Conservation (phyloP, 2,797 vertebrate genomes). For the Trachops cirrhosus region DNA sequence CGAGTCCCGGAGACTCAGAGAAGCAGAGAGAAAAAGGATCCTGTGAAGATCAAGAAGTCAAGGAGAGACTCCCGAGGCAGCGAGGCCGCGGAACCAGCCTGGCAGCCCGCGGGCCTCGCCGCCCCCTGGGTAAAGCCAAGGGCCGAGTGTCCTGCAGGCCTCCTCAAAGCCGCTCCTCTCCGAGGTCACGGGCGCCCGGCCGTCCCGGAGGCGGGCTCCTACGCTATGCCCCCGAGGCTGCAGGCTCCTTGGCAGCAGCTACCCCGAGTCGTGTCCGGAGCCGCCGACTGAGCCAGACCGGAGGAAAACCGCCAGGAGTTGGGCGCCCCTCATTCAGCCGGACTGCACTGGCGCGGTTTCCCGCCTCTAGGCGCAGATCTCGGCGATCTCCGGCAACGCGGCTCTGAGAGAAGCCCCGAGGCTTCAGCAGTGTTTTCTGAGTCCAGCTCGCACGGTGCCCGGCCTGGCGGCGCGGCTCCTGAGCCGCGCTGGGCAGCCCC, state of each 20-base stretch:
- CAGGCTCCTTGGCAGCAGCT: slow-evolving; percentile 35
- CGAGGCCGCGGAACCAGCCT: slow-evolving; percentile 39
- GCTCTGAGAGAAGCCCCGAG: slow-evolving; percentile 28
- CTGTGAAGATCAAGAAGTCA: not conserved
- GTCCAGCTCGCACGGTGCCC: slow-evolving; percentile 6
- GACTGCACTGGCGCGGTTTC: slow-evolving; percentile 30
- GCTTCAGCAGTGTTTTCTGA: slow-evolving; percentile 49
- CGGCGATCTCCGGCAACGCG: not conserved
- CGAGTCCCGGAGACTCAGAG: not conserved
- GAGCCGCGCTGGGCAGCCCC: slow-evolving; percentile 64
- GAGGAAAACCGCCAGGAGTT: slow-evolving; percentile 40
- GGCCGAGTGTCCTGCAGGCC: slow-evolving; percentile 37
- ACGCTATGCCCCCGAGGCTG: slow-evolving; percentile 57
- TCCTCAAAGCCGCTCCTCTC: not conserved
- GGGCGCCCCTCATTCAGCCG: slow-evolving; percentile 1
- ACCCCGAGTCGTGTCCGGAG: not conserved
- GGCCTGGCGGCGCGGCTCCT: slow-evolving; percentile 50
- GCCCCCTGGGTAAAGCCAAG: not conserved
- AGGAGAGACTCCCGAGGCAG: slow-evolving; percentile 11
- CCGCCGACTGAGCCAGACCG: slow-evolving; percentile 46
- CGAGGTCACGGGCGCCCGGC: not conserved
- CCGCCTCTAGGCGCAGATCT: slow-evolving; percentile 43
- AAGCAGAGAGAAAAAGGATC: not conserved
- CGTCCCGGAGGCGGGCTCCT: slow-evolving; percentile 29
- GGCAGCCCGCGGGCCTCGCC: slow-evolving; percentile 32